phyloP scores from a whole-genome alignment of 2,113 vertebrate species.

The Muntiacus reevesi region DNA sequence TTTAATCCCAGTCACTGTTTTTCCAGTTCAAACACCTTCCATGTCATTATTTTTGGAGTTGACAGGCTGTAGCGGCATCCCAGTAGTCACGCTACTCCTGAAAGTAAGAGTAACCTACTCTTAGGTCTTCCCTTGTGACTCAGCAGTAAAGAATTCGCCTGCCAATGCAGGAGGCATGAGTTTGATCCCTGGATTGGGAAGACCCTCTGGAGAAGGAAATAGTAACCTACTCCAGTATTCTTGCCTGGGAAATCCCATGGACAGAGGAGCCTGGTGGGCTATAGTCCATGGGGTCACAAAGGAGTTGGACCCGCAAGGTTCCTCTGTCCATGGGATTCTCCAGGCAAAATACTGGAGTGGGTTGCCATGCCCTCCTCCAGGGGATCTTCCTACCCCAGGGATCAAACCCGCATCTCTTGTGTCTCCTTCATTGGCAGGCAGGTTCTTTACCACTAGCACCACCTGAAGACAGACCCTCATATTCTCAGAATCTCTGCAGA shows the following conservation, averaged over 20 bases:
- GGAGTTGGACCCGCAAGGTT: background rate
- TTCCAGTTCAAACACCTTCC: background rate
- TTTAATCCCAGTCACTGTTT: background rate
- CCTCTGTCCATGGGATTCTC: background rate
- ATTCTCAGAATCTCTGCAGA: background rate
- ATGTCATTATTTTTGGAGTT: background rate
- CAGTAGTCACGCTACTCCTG: background rate
- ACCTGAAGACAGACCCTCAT: background rate
- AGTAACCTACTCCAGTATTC: background rate
- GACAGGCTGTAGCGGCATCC: background rate
- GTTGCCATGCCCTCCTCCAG: background rate
- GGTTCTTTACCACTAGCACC: background rate
- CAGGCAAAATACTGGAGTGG: background rate
- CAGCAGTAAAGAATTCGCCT: background rate
- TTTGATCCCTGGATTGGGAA: background rate
- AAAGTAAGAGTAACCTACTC: background rate
- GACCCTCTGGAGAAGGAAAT: background rate
- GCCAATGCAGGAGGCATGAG: background rate
- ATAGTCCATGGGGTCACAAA: background rate
- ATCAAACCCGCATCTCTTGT: background rate
- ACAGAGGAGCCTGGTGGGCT: background rate
- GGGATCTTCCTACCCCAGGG: background rate
- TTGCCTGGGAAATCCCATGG: background rate
- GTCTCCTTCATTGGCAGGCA: background rate
- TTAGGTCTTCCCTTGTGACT: background rate